Evolutionary conservation across 2,888 invertebrate species (phyloP).

Genomic region (Lasioglossum leucozonium): DNA sequence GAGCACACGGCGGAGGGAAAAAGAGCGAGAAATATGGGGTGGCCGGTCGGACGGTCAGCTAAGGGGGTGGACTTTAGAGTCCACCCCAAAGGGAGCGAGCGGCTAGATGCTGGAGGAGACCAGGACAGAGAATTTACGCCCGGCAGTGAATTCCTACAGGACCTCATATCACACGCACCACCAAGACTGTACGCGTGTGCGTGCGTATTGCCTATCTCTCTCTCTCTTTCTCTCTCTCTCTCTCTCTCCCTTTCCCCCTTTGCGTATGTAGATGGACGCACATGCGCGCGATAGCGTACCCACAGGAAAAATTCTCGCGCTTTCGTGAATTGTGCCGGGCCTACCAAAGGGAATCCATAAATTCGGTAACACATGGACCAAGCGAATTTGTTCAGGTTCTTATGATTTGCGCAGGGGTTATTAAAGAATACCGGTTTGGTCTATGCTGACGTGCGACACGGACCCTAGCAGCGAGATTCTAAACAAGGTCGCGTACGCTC

Average conservation of each 20-base stretch:
- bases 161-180: slow-evolving; percentile 77
- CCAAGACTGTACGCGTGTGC: background rate
- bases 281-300: slow-evolving; percentile 41
- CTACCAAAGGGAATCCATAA: slow-evolving; percentile 65
- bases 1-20: slow-evolving; percentile 41
- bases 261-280: slow-evolving; percentile 14
- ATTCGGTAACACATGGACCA: slow-evolving; percentile 62
- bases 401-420: slow-evolving; percentile 45
- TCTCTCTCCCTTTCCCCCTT: background rate
- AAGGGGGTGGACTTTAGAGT: slow-evolving; percentile 82
- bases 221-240: background rate
- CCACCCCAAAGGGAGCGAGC: slow-evolving; percentile 77
- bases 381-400: slow-evolving; percentile 45
- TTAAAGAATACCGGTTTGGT: slow-evolving; percentile 33
- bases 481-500: background rate
- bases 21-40: slow-evolving; percentile 72
- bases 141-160: slow-evolving; percentile 81
- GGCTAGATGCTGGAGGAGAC: slow-evolving; percentile 61
- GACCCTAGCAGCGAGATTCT: background rate
- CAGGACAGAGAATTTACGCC: slow-evolving; percentile 79
- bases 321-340: slow-evolving; percentile 56
- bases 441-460: slow-evolving; percentile 12
- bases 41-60: slow-evolving; percentile 72
- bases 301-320: slow-evolving; percentile 74
- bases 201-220: background rate